phyloP scores from a whole-genome alignment of 2,113 vertebrate genomes.

The Cyanoderma ruficeps region DNA sequence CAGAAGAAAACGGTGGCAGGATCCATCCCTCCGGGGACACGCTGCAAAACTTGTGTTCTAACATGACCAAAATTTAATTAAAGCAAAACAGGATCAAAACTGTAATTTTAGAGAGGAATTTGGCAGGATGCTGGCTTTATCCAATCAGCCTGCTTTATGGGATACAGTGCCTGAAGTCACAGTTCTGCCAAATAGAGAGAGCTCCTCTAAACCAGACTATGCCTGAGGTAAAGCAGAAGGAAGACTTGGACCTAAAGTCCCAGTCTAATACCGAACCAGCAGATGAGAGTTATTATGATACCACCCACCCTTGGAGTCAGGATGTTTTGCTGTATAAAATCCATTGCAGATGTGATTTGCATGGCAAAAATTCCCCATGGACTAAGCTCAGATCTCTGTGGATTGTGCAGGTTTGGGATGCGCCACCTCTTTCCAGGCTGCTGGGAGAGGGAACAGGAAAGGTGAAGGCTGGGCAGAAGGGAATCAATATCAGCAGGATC shows the following conservation, averaged over 20 bases:
- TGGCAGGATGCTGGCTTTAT: neutral
- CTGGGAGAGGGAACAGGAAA: neutral
- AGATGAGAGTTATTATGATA: neutral
- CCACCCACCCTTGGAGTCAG: neutral
- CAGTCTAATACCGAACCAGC: neutral
- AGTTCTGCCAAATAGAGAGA: neutral
- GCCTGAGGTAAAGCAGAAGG: neutral
- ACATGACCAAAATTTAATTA: neutral
- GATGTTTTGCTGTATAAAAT: neutral
- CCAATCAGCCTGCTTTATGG: neutral
- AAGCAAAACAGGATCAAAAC: neutral
- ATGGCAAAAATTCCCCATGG: neutral
- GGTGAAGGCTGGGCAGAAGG: neutral
- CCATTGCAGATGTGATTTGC: neutral
- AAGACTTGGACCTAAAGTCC: neutral
- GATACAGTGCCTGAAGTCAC: neutral
- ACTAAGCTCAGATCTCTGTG: neutral
- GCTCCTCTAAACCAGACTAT: neutral
- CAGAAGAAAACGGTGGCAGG: neutral
- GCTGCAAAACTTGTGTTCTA: neutral
- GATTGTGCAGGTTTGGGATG: neutral
- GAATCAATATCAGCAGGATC: neutral
- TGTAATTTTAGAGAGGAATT: neutral
- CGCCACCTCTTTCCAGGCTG: neutral
- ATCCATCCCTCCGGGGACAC: accelerated